These are phyloP conservation scores for Catostylus mosaicus DNA, from an alignment of 30 jellyfish, hydroid and myxozoan species.

Conservation along the genomic window DNA sequence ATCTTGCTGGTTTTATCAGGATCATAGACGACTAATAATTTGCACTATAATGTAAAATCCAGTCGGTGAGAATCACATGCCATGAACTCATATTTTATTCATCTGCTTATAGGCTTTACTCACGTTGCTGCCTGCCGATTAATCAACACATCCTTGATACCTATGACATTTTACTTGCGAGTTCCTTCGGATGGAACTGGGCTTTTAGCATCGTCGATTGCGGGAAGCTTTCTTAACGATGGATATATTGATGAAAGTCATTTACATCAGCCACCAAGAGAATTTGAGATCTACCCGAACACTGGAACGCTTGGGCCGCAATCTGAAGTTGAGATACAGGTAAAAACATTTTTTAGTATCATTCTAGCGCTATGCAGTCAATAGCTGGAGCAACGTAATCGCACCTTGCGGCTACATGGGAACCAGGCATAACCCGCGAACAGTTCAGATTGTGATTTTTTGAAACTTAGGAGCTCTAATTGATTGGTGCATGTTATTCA, in stretches of 20 bases:
- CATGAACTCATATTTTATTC: too few relatives aligned
- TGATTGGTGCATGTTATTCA: too few relatives aligned
- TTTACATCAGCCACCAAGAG: conserved; percentile 73
- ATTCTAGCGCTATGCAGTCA: neutral
- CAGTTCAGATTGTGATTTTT: too few relatives aligned
- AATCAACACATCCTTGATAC: conserved; percentile 87
- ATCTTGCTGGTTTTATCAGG: too few relatives aligned
- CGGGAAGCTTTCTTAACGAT: conserved; percentile 68
- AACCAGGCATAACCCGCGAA: too few relatives aligned
- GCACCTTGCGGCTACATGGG: too few relatives aligned
- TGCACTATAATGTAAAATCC: too few relatives aligned
- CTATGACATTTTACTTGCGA: conserved; percentile 87
- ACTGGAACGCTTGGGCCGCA: conserved; percentile 81
- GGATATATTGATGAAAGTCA: conserved; percentile 25
- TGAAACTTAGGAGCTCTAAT: too few relatives aligned
- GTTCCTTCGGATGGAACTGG: conserved; percentile 97
- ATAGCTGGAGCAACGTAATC: too few relatives aligned
- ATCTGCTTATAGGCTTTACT: conserved; percentile 71
- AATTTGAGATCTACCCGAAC: conserved; percentile 81
- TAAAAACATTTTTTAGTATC: neutral
- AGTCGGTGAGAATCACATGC: too few relatives aligned
- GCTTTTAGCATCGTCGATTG: conserved; percentile 71
- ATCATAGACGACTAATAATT: too few relatives aligned
- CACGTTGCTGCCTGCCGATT: conserved; percentile 73
- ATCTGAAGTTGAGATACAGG: conserved; percentile 86